Percentiles rank a stretch among this genome's conserved stretches.
Evolutionary conservation across 2,113 vertebrate species (phyloP).

Genomic region (Cariama cristata): DNA sequence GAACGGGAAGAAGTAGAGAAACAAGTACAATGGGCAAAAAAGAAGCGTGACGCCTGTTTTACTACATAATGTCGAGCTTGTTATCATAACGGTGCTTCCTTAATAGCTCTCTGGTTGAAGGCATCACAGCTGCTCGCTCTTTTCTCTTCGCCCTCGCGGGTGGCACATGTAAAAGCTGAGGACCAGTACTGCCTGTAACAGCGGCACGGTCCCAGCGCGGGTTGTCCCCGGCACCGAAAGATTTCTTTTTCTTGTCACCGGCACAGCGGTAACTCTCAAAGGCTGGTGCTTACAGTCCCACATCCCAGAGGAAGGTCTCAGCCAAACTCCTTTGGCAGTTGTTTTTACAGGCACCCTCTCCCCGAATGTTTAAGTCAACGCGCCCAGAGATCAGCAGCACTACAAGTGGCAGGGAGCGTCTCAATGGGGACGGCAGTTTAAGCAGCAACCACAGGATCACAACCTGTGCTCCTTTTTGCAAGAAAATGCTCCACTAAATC

Average conservation of each 20-base stretch:
- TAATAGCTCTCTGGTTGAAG: not conserved
- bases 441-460: not conserved
- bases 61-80: not conserved
- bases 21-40: not conserved
- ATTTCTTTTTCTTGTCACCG: not conserved
- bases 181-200: not conserved
- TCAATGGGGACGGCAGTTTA: not conserved
- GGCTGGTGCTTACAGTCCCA: not conserved
- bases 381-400: not conserved
- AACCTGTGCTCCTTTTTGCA: not conserved
- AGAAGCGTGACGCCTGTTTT: not conserved
- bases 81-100: not conserved
- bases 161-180: not conserved
- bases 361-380: not conserved
- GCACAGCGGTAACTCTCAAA: not conserved
- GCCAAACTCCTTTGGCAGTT: not conserved
- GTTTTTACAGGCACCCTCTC: not conserved
- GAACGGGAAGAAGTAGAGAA: not conserved
- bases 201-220: accelerated
- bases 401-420: not conserved
- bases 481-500: not conserved
- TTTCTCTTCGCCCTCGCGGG: not conserved
- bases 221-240: not conserved
- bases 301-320: not conserved
- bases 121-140: not conserved